These are phyloP conservation scores for Oreochromis mossambicus DNA, from an alignment of 2,797 vertebrate species.

Conservation along the genomic window DNA sequence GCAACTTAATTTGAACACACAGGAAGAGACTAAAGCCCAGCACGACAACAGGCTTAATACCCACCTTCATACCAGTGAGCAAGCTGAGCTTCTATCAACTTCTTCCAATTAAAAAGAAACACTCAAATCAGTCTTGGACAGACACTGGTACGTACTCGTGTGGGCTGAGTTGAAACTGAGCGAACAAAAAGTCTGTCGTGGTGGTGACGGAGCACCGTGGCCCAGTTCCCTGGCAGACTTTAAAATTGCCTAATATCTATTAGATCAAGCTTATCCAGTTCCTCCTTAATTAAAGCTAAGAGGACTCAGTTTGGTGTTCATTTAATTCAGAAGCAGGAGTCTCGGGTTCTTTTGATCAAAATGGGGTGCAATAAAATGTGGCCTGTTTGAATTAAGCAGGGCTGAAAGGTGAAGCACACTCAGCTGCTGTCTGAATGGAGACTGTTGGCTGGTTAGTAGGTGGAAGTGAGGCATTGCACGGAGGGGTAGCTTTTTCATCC, in stretches of 20 bases:
- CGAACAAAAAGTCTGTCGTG: slow-evolving; percentile 11
- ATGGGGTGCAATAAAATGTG: slow-evolving; percentile 34
- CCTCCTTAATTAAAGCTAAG: slow-evolving; percentile 47
- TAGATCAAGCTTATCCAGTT: slow-evolving; percentile 46
- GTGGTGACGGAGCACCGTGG: not conserved
- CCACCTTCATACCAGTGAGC: slow-evolving; percentile 32
- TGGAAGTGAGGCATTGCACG: slow-evolving; percentile 23
- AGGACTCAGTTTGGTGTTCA: slow-evolving; percentile 23
- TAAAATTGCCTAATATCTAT: not conserved
- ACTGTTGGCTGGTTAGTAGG: slow-evolving; percentile 27
- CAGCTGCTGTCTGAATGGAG: slow-evolving; percentile 47
- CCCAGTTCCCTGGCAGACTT: not conserved
- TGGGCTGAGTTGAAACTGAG: slow-evolving; percentile 40
- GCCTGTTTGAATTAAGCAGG: slow-evolving; percentile 52
- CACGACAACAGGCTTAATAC: slow-evolving; percentile 46
- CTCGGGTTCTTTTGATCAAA: slow-evolving; percentile 50
- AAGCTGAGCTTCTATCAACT: slow-evolving; percentile 42
- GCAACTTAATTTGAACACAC: slow-evolving; percentile 8
- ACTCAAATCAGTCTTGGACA: not conserved
- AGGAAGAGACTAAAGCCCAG: slow-evolving; percentile 24
- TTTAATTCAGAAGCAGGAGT: slow-evolving; percentile 55
- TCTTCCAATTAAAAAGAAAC: slow-evolving; percentile 16
- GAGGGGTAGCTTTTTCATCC: slow-evolving; percentile 41
- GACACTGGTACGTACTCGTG: slow-evolving; percentile 28
- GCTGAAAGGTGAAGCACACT: slow-evolving; percentile 65